Evolutionary conservation across 2,888 invertebrate genomes (phyloP).

Genomic region (Scaptomyza polygonia): DNA sequence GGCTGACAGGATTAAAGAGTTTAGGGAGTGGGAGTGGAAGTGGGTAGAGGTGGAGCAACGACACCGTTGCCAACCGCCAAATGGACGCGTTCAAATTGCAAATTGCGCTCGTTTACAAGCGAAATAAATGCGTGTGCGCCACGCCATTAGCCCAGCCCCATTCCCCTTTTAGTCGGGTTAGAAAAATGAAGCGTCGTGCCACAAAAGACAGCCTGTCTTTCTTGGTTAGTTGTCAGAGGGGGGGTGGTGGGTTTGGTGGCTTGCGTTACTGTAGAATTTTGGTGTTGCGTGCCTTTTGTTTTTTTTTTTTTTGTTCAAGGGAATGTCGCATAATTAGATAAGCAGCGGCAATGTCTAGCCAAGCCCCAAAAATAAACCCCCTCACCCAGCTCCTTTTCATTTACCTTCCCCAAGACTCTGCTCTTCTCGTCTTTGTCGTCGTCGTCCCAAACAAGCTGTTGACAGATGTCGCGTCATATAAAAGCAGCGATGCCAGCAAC

Average conservation of each 20-base stretch:
- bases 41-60: neutral
- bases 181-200: conserved; percentile 75
- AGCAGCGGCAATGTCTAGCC: conserved; percentile 55
- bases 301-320: neutral
- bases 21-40: conserved; percentile 9
- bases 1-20: neutral
- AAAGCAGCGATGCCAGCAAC: conserved; percentile 58
- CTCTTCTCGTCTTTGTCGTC: conserved; percentile 9
- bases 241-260: neutral
- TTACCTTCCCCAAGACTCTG: neutral
- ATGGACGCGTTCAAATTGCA: conserved; percentile 78
- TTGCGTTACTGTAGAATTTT: conserved; percentile 43
- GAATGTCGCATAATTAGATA: conserved; percentile 72
- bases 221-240: neutral
- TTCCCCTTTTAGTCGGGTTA: conserved; percentile 41
- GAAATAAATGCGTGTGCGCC: conserved; percentile 70
- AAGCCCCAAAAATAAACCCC: conserved; percentile 28
- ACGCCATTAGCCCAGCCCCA: conserved; percentile 50
- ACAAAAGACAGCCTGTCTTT: conserved; percentile 57
- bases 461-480: conserved; percentile 81
- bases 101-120: conserved; percentile 79
- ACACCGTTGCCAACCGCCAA: conserved; percentile 37
- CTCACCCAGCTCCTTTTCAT: neutral
- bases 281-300: conserved; percentile 60
- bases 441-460: conserved; percentile 69